A percentile compares a stretch with the other conserved stretches of the same genome.
Evolutionary conservation across 92 coral and sea anemone species (phyloP).

Genomic region (Umimayanthus kanabou): DNA sequence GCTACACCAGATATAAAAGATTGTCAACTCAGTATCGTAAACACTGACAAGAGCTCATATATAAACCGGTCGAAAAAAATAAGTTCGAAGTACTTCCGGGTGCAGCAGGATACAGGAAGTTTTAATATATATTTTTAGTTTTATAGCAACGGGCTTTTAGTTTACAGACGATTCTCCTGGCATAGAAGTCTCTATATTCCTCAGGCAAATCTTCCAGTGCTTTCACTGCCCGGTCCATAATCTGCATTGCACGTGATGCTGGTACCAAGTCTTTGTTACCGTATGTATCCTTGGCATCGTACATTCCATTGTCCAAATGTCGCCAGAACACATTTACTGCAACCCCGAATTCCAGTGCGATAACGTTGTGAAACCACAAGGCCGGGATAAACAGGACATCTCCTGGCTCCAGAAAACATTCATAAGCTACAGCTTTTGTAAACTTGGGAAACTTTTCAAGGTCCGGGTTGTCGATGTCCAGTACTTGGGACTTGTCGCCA

Average conservation of each 20-base stretch:
- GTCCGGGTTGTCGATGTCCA: slow-evolving; percentile 79
- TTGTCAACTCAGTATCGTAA: too few relatives aligned
- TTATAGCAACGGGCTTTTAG: slow-evolving; percentile 67
- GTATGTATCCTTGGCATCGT: slow-evolving; percentile 78
- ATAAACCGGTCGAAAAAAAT: background rate
- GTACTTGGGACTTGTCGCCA: slow-evolving; percentile 84
- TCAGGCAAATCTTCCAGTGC: slow-evolving; percentile 71
- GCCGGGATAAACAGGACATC: slow-evolving; percentile 84
- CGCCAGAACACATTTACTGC: slow-evolving; percentile 91
- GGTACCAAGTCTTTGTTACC: slow-evolving; percentile 86
- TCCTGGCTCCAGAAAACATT: slow-evolving; percentile 76
- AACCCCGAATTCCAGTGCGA: slow-evolving; percentile 75
- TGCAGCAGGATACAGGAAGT: background rate
- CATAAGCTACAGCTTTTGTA: slow-evolving; percentile 54
- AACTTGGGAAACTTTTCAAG: slow-evolving; percentile 66
- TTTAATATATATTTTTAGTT: background rate
- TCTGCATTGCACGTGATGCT: slow-evolving; percentile 85
- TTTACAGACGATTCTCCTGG: slow-evolving; percentile 73
- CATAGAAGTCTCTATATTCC: slow-evolving; percentile 81
- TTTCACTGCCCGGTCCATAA: slow-evolving; percentile 76
- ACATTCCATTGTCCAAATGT: slow-evolving; percentile 61
- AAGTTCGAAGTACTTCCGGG: background rate
- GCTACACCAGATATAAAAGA: too few relatives aligned
- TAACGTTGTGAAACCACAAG: slow-evolving; percentile 88
- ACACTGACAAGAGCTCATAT: too few relatives aligned